These are phyloP conservation scores for Progne subis DNA, from an alignment of 2,113 vertebrate species.

Conservation along the genomic window DNA sequence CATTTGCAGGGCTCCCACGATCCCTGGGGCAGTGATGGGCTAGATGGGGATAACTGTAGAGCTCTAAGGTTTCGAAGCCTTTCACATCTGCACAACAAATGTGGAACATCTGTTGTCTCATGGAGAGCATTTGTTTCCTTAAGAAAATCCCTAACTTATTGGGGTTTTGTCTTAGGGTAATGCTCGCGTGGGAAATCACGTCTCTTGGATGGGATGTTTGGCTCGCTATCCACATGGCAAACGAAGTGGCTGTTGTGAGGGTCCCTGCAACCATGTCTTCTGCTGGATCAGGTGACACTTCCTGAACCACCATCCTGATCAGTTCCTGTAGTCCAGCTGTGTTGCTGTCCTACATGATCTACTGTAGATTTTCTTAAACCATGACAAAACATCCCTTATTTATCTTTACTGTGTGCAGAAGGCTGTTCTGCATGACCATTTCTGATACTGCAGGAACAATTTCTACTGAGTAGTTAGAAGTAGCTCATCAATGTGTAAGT, in stretches of 20 bases:
- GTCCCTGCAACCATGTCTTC: background rate
- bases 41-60: background rate
- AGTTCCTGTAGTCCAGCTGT: background rate
- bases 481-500: background rate
- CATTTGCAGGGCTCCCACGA: background rate
- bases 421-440: background rate
- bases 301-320: background rate
- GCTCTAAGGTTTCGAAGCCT: background rate
- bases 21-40: background rate
- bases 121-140: background rate
- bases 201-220: background rate
- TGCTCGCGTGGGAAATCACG: rapidly evolving
- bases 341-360: background rate
- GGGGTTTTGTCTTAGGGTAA: background rate
- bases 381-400: background rate
- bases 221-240: background rate
- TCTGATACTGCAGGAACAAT: background rate
- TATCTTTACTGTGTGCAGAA: background rate
- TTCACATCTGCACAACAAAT: conserved; percentile 9
- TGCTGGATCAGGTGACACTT: background rate
- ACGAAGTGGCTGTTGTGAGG: background rate
- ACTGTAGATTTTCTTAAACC: background rate
- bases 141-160: background rate
- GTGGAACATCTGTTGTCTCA: conserved; percentile 9
- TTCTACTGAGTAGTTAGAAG: background rate